Evolutionary conservation across 2,888 invertebrate species (phyloP).

Genomic region (Hecatera dysodea): DNA sequence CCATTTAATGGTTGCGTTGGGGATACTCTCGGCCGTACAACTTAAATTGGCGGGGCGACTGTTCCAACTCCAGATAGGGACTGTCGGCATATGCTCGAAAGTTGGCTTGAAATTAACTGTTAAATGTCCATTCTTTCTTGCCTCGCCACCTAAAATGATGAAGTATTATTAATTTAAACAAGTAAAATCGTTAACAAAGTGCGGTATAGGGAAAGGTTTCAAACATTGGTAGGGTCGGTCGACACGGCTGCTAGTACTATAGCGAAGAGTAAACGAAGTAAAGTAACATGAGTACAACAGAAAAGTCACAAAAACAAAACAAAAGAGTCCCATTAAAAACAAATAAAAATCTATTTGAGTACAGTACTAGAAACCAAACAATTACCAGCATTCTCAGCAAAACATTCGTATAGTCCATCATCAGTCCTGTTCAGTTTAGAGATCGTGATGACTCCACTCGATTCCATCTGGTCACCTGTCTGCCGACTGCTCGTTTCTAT

Average conservation of each 20-base stretch:
- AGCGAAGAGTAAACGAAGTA: background rate
- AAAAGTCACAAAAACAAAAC: background rate
- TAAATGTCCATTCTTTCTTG: slow-evolving; percentile 95
- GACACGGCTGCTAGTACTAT: background rate
- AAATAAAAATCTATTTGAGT: background rate
- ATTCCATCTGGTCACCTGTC: slow-evolving; percentile 87
- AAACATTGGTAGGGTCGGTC: background rate
- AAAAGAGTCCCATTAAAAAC: too few species aligned
- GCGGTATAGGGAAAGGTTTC: too few species aligned
- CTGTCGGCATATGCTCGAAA: slow-evolving; percentile 93
- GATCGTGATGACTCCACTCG: slow-evolving; percentile 93
- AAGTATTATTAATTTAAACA: background rate
- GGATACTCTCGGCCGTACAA: slow-evolving; percentile 96
- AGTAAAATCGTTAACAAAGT: background rate
- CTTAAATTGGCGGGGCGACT: slow-evolving; percentile 95
- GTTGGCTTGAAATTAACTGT: slow-evolving; percentile 96
- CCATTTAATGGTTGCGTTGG: slow-evolving; percentile 98
- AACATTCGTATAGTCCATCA: slow-evolving; percentile 97
- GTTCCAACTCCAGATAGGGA: slow-evolving; percentile 96
- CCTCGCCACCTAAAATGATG: slow-evolving; percentile 90
- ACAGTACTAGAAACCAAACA: background rate
- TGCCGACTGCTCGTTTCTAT: slow-evolving; percentile 90
- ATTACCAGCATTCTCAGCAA: slow-evolving; percentile 94
- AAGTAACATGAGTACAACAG: background rate
- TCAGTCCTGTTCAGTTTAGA: slow-evolving; percentile 92